phyloP scores from a whole-genome alignment of 2,113 vertebrate species.

The Ramphastos sulfuratus region DNA sequence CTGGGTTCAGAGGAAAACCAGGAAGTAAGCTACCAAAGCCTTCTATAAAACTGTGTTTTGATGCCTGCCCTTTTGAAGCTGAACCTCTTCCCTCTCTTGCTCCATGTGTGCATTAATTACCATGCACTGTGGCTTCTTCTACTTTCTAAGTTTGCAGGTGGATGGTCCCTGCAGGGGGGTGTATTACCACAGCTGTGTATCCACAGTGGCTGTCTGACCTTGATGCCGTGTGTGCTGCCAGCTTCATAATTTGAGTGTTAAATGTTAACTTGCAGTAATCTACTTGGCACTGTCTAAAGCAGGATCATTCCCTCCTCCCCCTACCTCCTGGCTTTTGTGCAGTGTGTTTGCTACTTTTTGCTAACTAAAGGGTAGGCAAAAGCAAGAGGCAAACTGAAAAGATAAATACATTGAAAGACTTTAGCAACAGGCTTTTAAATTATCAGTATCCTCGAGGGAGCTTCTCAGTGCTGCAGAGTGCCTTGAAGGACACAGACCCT shows the following conservation, averaged over 20 bases:
- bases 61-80: not conserved
- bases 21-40: conserved; percentile 81
- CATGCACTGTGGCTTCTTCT: not conserved
- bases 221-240: not conserved
- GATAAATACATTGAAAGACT: not conserved
- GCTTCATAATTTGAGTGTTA: not conserved
- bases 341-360: not conserved
- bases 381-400: not conserved
- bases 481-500: not conserved
- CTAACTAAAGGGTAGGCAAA: not conserved
- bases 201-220: not conserved
- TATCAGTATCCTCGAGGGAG: not conserved
- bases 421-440: not conserved
- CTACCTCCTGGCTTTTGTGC: not conserved
- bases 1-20: conserved; percentile 93
- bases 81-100: not conserved
- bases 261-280: conserved; percentile 41
- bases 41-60: not conserved
- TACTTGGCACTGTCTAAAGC: not conserved
- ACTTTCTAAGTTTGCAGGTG: not conserved
- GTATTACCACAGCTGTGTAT: accelerated
- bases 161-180: not conserved
- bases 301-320: not conserved
- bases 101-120: not conserved
- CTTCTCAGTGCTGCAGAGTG: not conserved